Percentiles rank a stretch among this genome's conserved stretches.
These are phyloP conservation scores for Scyliorhinus canicula DNA, from an alignment of 2,797 vertebrate species.

Conservation along the genomic window DNA sequence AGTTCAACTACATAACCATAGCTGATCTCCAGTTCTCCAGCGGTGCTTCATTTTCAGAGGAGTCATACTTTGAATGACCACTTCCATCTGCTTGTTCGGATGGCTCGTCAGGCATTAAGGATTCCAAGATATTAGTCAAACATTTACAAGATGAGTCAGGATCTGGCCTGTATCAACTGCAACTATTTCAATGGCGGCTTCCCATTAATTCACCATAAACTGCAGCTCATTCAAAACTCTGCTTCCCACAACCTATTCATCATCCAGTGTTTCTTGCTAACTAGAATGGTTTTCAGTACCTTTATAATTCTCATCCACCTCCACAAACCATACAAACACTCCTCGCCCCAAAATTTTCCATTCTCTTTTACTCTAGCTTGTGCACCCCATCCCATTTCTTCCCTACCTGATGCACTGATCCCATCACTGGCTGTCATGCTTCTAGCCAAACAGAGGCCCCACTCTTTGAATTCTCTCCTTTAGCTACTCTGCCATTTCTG, in stretches of 20 bases:
- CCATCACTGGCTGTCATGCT: too few relatives aligned
- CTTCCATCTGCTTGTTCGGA: neutral
- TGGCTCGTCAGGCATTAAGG: neutral
- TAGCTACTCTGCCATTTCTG: neutral
- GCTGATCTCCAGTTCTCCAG: too few relatives aligned
- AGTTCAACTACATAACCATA: neutral
- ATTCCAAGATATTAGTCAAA: neutral
- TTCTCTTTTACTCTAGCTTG: neutral
- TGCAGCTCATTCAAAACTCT: neutral
- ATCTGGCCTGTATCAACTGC: neutral
- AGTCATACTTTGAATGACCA: neutral
- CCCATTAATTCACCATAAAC: neutral
- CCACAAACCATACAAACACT: neutral
- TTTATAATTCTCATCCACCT: neutral
- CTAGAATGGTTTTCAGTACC: neutral
- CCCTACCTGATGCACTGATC: too few relatives aligned
- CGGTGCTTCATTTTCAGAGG: neutral
- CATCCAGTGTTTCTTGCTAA: neutral
- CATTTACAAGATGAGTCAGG: neutral
- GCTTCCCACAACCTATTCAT: neutral
- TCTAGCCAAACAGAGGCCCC: too few relatives aligned
- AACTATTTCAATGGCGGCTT: neutral
- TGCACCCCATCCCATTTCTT: too few relatives aligned
- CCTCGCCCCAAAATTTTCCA: neutral
- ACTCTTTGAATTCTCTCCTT: too few relatives aligned